Conservation (phyloP, 2,797 vertebrate species). For the Amblyraja radiata region DNA sequence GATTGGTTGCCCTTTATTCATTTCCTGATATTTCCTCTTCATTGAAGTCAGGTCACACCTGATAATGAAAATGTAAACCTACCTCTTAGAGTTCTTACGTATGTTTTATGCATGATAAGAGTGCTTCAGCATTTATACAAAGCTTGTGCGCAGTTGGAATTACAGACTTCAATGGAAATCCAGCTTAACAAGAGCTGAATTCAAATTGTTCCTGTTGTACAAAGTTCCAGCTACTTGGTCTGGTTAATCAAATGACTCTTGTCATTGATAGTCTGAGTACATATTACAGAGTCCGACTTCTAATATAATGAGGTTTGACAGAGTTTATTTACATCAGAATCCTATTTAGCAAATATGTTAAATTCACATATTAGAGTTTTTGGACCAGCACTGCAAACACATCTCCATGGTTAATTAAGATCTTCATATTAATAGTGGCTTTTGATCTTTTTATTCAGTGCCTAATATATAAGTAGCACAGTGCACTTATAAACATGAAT, state of each 20-base stretch:
- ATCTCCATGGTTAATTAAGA: background rate
- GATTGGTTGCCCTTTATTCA: background rate
- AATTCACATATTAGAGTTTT: background rate
- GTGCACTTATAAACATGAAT: conserved; percentile 18
- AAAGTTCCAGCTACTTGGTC: background rate
- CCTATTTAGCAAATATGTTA: conserved; percentile 27
- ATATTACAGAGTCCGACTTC: background rate
- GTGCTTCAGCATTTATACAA: background rate
- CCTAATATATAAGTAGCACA: conserved; percentile 9
- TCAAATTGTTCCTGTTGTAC: background rate
- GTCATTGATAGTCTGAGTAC: background rate
- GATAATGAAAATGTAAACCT: background rate
- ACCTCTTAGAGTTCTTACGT: background rate
- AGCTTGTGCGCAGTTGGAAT: background rate
- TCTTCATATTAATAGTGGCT: conserved; percentile 9
- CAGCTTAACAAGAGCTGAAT: background rate
- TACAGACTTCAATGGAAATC: background rate
- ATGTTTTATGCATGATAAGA: background rate
- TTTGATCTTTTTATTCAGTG: conserved; percentile 27
- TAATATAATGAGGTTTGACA: conserved; percentile 12
- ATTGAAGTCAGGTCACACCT: background rate
- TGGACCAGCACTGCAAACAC: background rate
- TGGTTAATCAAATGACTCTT: background rate
- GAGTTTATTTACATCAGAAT: background rate
- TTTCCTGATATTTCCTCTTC: background rate